phyloP scores from a whole-genome alignment of 2,797 vertebrate species.

The Molossus molossus region DNA sequence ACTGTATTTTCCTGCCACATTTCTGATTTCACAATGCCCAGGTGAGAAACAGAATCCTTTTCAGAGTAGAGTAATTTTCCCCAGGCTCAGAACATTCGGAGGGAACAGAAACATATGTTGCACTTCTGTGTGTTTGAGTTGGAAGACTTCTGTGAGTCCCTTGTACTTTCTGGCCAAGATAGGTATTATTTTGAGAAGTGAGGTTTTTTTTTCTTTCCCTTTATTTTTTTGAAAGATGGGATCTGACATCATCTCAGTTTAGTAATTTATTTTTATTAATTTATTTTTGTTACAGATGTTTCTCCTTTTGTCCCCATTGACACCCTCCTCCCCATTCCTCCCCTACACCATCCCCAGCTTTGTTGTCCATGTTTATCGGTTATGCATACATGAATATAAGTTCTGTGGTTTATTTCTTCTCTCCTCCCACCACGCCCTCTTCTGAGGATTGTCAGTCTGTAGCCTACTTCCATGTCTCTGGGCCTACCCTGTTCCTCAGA shows the following conservation, averaged over 20 bases:
- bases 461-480: no score
- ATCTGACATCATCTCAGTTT: constrained; percentile 24
- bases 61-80: not conserved
- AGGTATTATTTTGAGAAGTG: not conserved
- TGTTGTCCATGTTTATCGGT: no score
- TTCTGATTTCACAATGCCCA: constrained; percentile 23
- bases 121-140: not conserved
- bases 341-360: no score
- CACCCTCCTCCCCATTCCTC: no score
- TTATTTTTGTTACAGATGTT: not conserved
- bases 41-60: constrained; percentile 31
- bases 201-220: not conserved
- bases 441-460: no score
- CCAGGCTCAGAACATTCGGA: not conserved
- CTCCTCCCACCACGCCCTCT: no score
- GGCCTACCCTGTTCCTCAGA: no score
- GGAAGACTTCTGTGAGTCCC: not conserved
- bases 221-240: not conserved
- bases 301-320: no score
- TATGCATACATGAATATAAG: no score
- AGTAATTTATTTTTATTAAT: not conserved
- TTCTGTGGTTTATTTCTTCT: no score
- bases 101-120: not conserved
- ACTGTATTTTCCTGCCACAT: not conserved
- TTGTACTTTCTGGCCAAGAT: not conserved